These are phyloP conservation scores for Lingula anatina DNA, from an alignment of 2,888 invertebrate species.

Conservation along the genomic window DNA sequence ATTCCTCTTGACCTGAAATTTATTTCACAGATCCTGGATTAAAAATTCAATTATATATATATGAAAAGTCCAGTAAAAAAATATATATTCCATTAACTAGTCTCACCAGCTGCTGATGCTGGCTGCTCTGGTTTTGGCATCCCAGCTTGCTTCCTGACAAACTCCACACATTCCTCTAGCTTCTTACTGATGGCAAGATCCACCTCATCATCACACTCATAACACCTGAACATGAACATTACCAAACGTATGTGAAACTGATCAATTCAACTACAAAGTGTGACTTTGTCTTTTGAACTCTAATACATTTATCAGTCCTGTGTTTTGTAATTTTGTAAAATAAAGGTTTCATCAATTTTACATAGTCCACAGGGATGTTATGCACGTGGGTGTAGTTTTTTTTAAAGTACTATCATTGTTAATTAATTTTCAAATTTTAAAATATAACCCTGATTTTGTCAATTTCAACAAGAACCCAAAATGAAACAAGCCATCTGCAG, in stretches of 20 bases:
- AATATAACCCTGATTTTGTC: too few relatives aligned
- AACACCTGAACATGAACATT: conserved; percentile 34
- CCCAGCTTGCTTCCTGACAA: conserved; percentile 53
- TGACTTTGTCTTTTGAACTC: background rate
- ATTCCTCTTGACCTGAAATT: too few relatives aligned
- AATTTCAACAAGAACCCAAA: too few relatives aligned
- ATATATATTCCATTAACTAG: background rate
- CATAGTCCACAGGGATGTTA: too few relatives aligned
- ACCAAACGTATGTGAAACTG: background rate
- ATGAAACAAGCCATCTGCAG: too few relatives aligned
- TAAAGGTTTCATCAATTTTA: too few relatives aligned
- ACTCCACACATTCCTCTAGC: conserved; percentile 70
- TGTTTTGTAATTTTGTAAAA: background rate
- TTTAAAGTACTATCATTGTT: too few relatives aligned
- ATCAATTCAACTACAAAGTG: background rate
- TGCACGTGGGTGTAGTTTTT: too few relatives aligned
- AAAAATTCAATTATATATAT: too few relatives aligned
- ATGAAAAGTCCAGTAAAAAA: too few relatives aligned
- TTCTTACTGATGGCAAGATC: conserved; percentile 43
- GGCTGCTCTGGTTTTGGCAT: conserved; percentile 16
- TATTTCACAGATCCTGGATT: too few relatives aligned
- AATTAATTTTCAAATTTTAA: too few relatives aligned
- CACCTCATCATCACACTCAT: conserved; percentile 48
- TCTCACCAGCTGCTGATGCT: background rate
- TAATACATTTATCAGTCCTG: background rate